Evolutionary conservation across 2,113 vertebrate genomes (phyloP).

Genomic region (Panthera leo): DNA sequence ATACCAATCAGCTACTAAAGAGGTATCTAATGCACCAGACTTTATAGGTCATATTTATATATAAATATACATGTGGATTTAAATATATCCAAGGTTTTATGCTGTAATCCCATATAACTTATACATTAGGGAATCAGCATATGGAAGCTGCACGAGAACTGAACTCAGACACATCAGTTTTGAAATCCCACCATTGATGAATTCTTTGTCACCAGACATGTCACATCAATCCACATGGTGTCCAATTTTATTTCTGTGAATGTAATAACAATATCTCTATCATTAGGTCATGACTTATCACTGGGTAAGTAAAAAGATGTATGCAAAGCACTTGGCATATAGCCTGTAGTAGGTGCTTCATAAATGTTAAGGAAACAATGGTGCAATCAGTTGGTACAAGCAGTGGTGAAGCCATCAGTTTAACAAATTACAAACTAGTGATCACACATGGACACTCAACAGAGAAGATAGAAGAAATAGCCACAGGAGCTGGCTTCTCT

Average conservation of each 20-base stretch:
- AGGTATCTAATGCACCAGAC: neutral
- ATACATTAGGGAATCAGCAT: neutral
- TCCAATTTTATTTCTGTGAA: neutral
- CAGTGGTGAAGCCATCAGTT: neutral
- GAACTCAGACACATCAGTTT: neutral
- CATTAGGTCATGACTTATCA: neutral
- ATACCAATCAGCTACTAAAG: neutral
- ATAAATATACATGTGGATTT: neutral
- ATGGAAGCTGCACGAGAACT: neutral
- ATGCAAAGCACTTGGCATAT: fast-evolving
- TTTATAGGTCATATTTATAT: neutral
- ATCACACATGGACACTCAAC: neutral
- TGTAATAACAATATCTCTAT: neutral
- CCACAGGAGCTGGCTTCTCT: neutral
- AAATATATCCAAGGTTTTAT: neutral
- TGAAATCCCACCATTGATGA: neutral
- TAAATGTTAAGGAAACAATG: neutral
- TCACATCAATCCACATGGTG: neutral
- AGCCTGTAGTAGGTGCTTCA: neutral
- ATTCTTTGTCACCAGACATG: neutral
- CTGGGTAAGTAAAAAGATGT: neutral
- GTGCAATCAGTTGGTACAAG: neutral
- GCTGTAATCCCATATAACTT: neutral
- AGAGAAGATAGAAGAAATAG: neutral
- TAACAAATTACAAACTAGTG: neutral